Evolutionary conservation across 1,140 invertebrate genomes (phyloP).

Genomic region (Rhyacophila brunnea): DNA sequence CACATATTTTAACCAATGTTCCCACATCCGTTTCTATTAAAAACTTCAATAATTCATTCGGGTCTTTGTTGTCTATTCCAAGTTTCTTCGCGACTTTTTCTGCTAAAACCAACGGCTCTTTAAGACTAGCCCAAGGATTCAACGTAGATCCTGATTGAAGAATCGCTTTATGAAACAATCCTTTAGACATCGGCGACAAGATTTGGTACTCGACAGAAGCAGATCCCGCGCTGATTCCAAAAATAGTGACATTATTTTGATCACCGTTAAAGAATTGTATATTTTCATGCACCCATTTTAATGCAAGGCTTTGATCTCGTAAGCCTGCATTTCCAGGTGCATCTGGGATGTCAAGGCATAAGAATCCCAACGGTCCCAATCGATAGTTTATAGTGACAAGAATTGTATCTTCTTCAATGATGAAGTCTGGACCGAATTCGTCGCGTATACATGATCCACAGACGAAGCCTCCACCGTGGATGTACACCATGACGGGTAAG

Average conservation of each 20-base stretch:
- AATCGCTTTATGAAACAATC: conserved; percentile 28
- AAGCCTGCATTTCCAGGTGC: conserved; percentile 37
- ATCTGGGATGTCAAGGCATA: conserved; percentile 54
- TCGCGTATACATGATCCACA: conserved; percentile 32
- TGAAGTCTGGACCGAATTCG: conserved; percentile 38
- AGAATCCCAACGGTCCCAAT: conserved; percentile 52
- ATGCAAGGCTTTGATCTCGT: conserved; percentile 33
- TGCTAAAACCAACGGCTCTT: background rate
- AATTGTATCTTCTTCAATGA: conserved; percentile 51
- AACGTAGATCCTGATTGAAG: conserved; percentile 21
- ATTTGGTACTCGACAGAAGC: conserved; percentile 27
- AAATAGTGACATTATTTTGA: conserved; percentile 44
- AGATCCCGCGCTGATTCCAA: conserved; percentile 39
- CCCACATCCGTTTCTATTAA: conserved; percentile 40
- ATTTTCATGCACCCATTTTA: conserved; percentile 55
- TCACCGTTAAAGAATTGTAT: conserved; percentile 49
- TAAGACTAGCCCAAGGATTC: conserved; percentile 36
- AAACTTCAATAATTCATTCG: conserved; percentile 38
- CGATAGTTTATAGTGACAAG: conserved; percentile 53
- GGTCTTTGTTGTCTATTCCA: conserved; percentile 16
- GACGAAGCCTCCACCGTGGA: conserved; percentile 45
- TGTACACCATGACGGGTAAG: conserved; percentile 41
- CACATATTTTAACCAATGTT: conserved; percentile 41
- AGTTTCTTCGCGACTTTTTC: background rate
- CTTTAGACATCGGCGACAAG: conserved; percentile 20